Percentiles rank a stretch among this genome's conserved stretches.
Conservation (phyloP, 2,113 vertebrate species). For the Caranx melampygus region DNA sequence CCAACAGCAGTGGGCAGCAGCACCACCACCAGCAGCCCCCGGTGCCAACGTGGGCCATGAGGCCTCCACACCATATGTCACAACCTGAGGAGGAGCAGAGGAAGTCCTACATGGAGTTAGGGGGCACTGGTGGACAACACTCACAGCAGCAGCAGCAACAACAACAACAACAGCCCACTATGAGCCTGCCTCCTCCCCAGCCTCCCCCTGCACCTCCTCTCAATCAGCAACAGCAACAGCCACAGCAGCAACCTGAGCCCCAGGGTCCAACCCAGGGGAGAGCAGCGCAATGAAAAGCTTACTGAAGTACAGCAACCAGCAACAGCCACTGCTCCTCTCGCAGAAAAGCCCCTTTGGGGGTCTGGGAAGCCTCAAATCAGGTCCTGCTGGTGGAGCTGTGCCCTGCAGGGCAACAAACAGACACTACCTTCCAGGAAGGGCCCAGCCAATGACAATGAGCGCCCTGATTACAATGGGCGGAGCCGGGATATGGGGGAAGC, state of each 20-base stretch:
- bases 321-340: conserved; percentile 91
- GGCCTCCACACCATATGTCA: conserved; percentile 84
- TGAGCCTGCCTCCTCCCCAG: conserved; percentile 73
- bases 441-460: conserved; percentile 84
- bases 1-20: conserved; percentile 80
- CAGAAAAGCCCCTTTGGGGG: conserved; percentile 93
- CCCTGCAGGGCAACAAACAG: conserved; percentile 87
- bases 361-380: conserved; percentile 88
- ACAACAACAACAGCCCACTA: conserved; percentile 52
- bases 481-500: conserved; percentile 87
- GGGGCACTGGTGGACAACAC: conserved; percentile 69
- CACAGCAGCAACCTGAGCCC: conserved; percentile 85
- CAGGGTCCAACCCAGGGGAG: conserved; percentile 85
- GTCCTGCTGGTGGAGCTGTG: conserved; percentile 86
- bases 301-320: conserved; percentile 96
- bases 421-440: conserved; percentile 84
- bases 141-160: conserved; percentile 71
- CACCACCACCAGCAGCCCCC: conserved; percentile 82
- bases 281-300: conserved; percentile 95
- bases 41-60: conserved; percentile 89
- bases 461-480: conserved; percentile 89
- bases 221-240: conserved; percentile 72
- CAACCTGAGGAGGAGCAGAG: conserved; percentile 85
- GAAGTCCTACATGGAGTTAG: conserved; percentile 92
- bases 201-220: conserved; percentile 63